Percentiles rank a stretch among this genome's conserved stretches.
Evolutionary conservation across 1,140 invertebrate genomes (phyloP).

Genomic region (Zaprionus tsacasi): DNA sequence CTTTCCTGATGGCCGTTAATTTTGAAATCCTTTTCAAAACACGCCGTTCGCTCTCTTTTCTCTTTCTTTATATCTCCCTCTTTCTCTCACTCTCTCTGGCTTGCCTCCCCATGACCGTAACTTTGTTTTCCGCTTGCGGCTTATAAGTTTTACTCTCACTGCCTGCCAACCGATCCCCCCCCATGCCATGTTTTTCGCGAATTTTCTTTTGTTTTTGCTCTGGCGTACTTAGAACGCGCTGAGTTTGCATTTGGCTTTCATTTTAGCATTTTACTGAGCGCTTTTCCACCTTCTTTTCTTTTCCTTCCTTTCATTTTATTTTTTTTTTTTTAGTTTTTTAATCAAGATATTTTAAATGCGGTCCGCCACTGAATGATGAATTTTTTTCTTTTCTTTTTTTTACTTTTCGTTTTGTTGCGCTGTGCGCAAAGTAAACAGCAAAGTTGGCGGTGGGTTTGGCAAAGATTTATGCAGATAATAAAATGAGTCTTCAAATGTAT

Average conservation of each 20-base stretch:
- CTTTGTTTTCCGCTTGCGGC: slow-evolving; percentile 73
- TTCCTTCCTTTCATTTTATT: slow-evolving; percentile 35
- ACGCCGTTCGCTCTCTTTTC: background rate
- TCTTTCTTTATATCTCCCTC: slow-evolving; percentile 5
- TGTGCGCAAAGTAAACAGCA: slow-evolving; percentile 65
- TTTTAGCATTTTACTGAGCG: slow-evolving; percentile 62
- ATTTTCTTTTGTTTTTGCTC: slow-evolving; percentile 39
- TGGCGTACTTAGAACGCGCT: slow-evolving; percentile 70
- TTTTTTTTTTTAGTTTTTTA: slow-evolving; percentile 78
- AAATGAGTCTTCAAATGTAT: slow-evolving; percentile 80
- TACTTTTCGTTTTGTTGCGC: slow-evolving; percentile 4
- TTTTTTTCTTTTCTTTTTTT: slow-evolving; percentile 52
- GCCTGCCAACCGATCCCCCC: background rate
- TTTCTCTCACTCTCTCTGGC: background rate
- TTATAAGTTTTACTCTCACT: slow-evolving; percentile 68
- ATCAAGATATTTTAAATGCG: slow-evolving; percentile 81
- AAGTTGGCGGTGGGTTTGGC: slow-evolving; percentile 65
- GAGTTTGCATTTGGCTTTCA: slow-evolving; percentile 79
- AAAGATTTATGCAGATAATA: slow-evolving; percentile 81
- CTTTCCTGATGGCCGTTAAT: slow-evolving; percentile 72
- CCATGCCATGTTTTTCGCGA: slow-evolving; percentile 29
- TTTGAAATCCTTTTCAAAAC: slow-evolving; percentile 75
- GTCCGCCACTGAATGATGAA: slow-evolving; percentile 75
- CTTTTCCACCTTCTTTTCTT: slow-evolving; percentile 36
- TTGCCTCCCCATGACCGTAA: slow-evolving; percentile 39